Percentiles rank a stretch among this genome's conserved stretches.
These are phyloP conservation scores for Nasonia longicornis DNA, from an alignment of 1,140 invertebrate species.

Conservation along the genomic window DNA sequence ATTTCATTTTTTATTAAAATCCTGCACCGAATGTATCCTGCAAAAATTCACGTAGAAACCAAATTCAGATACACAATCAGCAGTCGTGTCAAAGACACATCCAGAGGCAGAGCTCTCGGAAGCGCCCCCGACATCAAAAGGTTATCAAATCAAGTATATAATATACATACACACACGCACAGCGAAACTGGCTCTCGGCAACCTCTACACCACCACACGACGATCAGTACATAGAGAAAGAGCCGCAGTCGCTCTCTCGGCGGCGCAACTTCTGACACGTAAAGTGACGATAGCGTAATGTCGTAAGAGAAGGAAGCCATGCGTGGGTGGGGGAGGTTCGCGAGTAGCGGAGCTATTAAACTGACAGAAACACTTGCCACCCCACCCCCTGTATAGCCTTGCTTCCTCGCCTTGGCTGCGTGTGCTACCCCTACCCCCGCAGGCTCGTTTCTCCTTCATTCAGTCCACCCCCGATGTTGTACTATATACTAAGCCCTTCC, in stretches of 20 bases:
- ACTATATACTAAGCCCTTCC: conserved; percentile 44
- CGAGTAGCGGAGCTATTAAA: conserved; percentile 68
- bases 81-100: background rate
- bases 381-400: conserved; percentile 50
- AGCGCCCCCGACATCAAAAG: background rate
- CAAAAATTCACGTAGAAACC: no score
- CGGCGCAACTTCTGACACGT: conserved; percentile 66
- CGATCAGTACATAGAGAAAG: conserved; percentile 3
- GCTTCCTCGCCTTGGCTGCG: conserved; percentile 22
- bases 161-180: background rate
- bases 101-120: background rate
- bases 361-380: conserved; percentile 72
- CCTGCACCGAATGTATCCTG: no score
- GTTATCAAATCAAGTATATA: background rate
- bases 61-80: background rate
- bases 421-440: conserved; percentile 6
- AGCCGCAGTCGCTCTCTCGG: conserved; percentile 35
- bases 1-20: no score
- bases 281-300: conserved; percentile 66
- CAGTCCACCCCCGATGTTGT: conserved; percentile 36
- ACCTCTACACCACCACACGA: background rate
- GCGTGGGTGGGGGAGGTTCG: conserved; percentile 33
- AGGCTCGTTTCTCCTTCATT: background rate
- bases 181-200: background rate
- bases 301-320: conserved; percentile 53